A percentile compares a stretch with the other conserved stretches of the same genome.
Evolutionary conservation across 1,140 invertebrate species (phyloP).

Genomic region (Atta texana): DNA sequence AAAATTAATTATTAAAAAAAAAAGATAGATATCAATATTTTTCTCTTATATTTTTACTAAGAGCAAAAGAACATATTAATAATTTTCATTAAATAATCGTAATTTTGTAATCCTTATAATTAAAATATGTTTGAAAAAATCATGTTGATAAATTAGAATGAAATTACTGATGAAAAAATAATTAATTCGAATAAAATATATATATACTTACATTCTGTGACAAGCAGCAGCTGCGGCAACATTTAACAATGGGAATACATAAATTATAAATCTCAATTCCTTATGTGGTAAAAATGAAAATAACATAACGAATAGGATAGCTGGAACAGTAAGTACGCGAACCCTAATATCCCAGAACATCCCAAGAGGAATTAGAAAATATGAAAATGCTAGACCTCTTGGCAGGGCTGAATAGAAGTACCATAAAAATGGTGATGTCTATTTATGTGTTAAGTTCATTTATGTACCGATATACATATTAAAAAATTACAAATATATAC

Average conservation of each 20-base stretch:
- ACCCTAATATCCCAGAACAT: slow-evolving; percentile 91
- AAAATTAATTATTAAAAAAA: slow-evolving; percentile 26
- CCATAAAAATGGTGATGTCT: slow-evolving; percentile 98
- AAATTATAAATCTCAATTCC: slow-evolving; percentile 99
- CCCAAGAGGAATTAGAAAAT: slow-evolving; percentile 94
- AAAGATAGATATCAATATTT: not conserved
- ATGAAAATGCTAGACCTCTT: slow-evolving; percentile 93
- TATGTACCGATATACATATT: not conserved
- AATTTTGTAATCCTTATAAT: not conserved
- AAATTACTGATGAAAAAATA: slow-evolving; percentile 34
- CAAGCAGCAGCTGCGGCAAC: slow-evolving; percentile 95
- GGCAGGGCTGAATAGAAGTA: slow-evolving; percentile 99
- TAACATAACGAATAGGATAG: slow-evolving; percentile 93
- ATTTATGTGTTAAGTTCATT: slow-evolving; percentile 81
- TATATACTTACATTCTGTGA: slow-evolving; percentile 92
- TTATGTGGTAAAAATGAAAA: slow-evolving; percentile 99
- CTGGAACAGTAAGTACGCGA: slow-evolving; percentile 90
- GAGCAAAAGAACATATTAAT: not conserved
- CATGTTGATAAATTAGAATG: not conserved
- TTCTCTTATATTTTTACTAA: not conserved
- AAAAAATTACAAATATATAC: not conserved
- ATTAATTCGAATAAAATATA: slow-evolving; percentile 40
- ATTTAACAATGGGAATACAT: slow-evolving; percentile 97
- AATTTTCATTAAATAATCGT: too few species aligned
- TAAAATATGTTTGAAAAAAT: not conserved